Base-by-base conservation (phyloP, 2,888 invertebrate genomes). In the Eulithis prunata region DNA sequence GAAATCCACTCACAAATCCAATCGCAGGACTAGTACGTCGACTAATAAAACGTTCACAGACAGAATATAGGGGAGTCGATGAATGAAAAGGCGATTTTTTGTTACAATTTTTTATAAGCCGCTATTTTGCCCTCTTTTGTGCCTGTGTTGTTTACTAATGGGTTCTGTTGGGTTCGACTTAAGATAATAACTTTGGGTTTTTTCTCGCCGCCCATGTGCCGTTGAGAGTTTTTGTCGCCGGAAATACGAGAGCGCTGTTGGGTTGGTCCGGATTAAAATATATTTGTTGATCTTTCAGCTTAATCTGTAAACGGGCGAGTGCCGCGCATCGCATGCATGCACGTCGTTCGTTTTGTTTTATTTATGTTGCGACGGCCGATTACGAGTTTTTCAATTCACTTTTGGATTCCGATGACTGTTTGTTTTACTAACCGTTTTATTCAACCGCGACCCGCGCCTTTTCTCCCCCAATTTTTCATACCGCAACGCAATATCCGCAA, bases 61-160 rank as follows among this genome's bases (percentile, higher is more conserved):
- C 86, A 86, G 85, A 87, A 86, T 84, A 83, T 84, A 83, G 87
- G 89, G 90, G 90, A 89, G 84, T 81, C 77, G 82, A 79, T 67
- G 87, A 91, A 89, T 92, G 89, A 89, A 92, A 90, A 91, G 91
- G 82, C 81, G 87, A 88, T 91, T 93, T 92, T 92, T 92, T 91
- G 90, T 91, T 83, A 85, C 84, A 80, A 83, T 87, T 86, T 89
- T 91, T 90, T 88, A 85, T 89, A 86, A 88, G 89, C 87, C 78
- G 88, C 88, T 89, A 88, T 91, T 91, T 90, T 87, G 86, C 90
- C 88, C 91, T 91, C 88, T 86, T 91, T 91, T 92, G 91, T 90
- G 91, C 82, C 84, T 85, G 88, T 87, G 93, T 92, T 92, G 93
- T 92, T 92, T 93, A 92, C 93, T 93, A 93, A 93, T 93, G 92